These are phyloP conservation scores for Lagopus muta DNA, from an alignment of 2,113 vertebrate species.

Conservation along the genomic window DNA sequence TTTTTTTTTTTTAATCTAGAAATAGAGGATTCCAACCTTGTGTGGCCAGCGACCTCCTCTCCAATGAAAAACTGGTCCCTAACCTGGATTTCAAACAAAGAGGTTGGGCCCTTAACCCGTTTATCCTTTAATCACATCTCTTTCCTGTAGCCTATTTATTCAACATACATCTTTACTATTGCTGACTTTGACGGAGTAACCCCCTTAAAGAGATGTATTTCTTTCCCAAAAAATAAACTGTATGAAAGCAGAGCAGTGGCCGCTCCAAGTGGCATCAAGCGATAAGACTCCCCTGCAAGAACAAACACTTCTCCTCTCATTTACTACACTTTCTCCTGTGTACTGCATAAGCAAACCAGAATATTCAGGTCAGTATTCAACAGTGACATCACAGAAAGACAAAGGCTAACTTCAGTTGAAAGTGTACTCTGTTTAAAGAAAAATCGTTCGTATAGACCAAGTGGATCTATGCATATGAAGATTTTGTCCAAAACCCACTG, in stretches of 20 bases:
- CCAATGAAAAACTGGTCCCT: neutral
- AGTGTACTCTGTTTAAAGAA: neutral
- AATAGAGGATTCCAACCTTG: neutral
- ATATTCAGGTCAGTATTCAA: neutral
- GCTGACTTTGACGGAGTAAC: neutral
- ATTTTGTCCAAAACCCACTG: neutral
- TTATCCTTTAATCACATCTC: neutral
- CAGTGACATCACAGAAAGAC: neutral
- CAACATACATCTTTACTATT: neutral
- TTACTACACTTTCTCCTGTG: accelerated
- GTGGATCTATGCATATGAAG: neutral
- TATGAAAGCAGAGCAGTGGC: neutral
- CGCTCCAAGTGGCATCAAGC: neutral
- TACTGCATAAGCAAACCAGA: neutral
- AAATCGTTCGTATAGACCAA: neutral
- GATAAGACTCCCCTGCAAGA: neutral
- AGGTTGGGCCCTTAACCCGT: neutral
- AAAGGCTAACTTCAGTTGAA: neutral
- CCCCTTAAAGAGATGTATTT: neutral
- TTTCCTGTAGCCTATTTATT: neutral
- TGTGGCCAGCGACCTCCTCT: neutral
- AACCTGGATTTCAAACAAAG: neutral
- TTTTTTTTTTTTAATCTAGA: neutral
- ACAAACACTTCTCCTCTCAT: neutral
- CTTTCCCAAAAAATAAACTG: neutral